Base-by-base conservation (phyloP, 2,888 invertebrate genomes). In the Prosopocoilus inquinatus region DNA sequence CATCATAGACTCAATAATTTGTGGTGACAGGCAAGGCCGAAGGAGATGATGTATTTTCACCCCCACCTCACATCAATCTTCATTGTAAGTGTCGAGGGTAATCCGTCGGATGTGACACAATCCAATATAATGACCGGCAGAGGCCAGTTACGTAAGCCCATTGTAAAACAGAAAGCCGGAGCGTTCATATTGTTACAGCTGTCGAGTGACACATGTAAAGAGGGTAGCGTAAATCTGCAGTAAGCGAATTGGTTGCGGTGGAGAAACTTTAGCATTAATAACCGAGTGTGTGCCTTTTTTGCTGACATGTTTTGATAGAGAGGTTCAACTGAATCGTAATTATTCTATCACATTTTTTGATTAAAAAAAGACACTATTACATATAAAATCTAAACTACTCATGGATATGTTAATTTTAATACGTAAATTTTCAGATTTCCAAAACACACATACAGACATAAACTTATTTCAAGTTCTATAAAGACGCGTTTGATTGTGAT, bases 1-100 rank as follows among this genome's bases (percentile, higher is more conserved):
- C 70, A 72, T 74, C 73, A 73, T 53, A 53, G 16, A 16, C 63
- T 68, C 68, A 67, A 74, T 74, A 74, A 73, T 73, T 74, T 74
- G 73, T 69, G 72, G 71, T 69, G 74, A 74, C 73, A 73, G 70
- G 65, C 65, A 67, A 65, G 66, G 67, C 65, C 64, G 67, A 62
- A 62, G 69, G 70, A 73, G 71, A 72, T 73, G 73, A 73, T 71
- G 70, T 73, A 74, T 72, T 66, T 65, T 64, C 65, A 63, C 57
- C 64, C 64, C 66, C 65, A 61, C 64, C 65, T 64, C 58, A 64
- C 67, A 72, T 73, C 73, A 73, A 73, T 73, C 73, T 73, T 73
- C 71, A 73, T 72, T 70, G 70, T 65, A 59, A 61, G 63, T 64
- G 71, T 67, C 70, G 62, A 60, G 61, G 67, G 62, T 71, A 71